phyloP scores from a whole-genome alignment of 1,140 invertebrate genomes.

The Leptoteleia sp. region DNA sequence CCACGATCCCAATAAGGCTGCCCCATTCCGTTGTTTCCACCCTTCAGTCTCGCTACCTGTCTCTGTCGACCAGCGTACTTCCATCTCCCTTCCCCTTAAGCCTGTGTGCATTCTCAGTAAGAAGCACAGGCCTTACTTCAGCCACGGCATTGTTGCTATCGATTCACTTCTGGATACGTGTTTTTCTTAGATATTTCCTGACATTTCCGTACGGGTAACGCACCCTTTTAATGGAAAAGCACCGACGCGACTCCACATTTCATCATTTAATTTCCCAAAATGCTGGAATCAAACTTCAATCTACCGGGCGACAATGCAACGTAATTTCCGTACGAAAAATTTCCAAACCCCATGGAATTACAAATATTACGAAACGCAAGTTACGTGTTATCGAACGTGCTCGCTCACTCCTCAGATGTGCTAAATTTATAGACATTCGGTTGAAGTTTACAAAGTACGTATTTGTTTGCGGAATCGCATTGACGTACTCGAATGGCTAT shows the following conservation, averaged over 20 bases:
- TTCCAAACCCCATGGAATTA: slow-evolving; percentile 30
- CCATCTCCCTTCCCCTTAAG: slow-evolving; percentile 38
- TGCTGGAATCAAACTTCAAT: slow-evolving; percentile 4
- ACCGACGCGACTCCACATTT: no score
- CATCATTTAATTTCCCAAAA: slow-evolving; percentile 4
- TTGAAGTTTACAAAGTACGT: slow-evolving; percentile 54
- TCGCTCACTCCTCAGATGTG: slow-evolving; percentile 28
- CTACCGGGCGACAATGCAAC: no score
- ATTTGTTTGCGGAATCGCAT: slow-evolving; percentile 56
- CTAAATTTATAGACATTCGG: slow-evolving; percentile 41
- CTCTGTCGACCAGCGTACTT: slow-evolving; percentile 32
- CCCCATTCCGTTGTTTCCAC: slow-evolving; percentile 67
- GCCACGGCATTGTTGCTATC: slow-evolving; percentile 76
- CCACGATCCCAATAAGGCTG: slow-evolving; percentile 77
- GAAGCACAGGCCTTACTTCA: slow-evolving; percentile 72
- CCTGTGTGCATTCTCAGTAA: slow-evolving; percentile 50
- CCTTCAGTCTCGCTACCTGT: slow-evolving; percentile 48
- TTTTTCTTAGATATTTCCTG: slow-evolving; percentile 74
- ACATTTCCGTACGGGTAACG: slow-evolving; percentile 26
- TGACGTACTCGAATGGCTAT: slow-evolving; percentile 44
- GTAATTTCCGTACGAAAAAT: no score
- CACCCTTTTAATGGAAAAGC: slow-evolving; percentile 10
- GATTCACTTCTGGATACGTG: slow-evolving; percentile 73
- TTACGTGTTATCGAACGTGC: slow-evolving; percentile 44
- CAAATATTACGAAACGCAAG: slow-evolving; percentile 26